Conservation (phyloP, 2,113 vertebrate species). For the Triplophysa dalaica region DNA sequence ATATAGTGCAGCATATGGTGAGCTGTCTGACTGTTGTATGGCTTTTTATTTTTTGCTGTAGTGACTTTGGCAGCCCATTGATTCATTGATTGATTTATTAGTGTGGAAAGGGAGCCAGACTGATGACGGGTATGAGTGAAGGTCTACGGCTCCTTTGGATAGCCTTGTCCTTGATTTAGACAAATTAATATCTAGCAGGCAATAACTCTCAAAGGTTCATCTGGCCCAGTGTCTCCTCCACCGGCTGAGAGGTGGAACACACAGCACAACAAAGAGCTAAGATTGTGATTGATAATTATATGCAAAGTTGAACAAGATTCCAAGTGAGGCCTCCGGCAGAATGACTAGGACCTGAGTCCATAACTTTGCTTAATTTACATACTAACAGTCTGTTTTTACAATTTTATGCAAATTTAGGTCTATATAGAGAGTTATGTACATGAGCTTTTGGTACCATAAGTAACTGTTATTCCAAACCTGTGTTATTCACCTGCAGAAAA, state of each 20-base stretch:
- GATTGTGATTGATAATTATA: slow-evolving; percentile 46
- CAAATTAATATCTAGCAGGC: slow-evolving; percentile 52
- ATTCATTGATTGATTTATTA: slow-evolving; percentile 51
- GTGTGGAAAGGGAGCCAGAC: slow-evolving; percentile 38
- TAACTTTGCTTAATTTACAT: slow-evolving; percentile 6
- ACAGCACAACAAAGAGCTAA: neutral
- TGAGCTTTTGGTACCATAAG: neutral
- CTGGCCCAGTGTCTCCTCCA: slow-evolving; percentile 40
- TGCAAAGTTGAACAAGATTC: slow-evolving; percentile 20
- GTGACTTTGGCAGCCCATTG: slow-evolving; percentile 43
- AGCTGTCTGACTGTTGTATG: slow-evolving; percentile 25
- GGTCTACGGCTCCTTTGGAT: slow-evolving; percentile 46
- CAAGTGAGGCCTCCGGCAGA: slow-evolving; percentile 10
- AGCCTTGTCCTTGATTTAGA: slow-evolving; percentile 60
- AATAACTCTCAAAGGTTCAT: slow-evolving; percentile 47
- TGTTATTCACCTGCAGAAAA: neutral
- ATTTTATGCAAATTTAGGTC: neutral
- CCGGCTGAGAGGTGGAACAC: slow-evolving; percentile 42
- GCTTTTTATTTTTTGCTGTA: neutral
- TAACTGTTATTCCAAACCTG: neutral
- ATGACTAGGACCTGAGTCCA: neutral
- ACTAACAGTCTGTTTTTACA: neutral
- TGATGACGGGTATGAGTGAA: slow-evolving; percentile 38
- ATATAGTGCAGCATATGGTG: slow-evolving; percentile 25
- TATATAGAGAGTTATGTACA: neutral